Base-by-base conservation (phyloP, 2,797 vertebrate species). In the Crenuchus spilurus region DNA sequence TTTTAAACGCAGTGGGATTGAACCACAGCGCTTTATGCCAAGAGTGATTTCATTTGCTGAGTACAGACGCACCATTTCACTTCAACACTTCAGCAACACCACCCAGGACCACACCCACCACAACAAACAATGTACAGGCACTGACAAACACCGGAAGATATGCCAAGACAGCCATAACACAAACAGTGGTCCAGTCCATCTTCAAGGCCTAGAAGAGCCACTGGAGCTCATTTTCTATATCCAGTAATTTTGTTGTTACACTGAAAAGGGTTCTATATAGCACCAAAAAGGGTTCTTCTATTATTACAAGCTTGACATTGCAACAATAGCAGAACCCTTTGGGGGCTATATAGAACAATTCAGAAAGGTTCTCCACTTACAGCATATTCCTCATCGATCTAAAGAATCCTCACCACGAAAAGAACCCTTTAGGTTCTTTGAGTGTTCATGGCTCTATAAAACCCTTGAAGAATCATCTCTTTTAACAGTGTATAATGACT, bases 11-110 rank as follows among this genome's bases (percentile, higher is more conserved):
- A 24, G 82, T 54, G 70, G 62, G 52, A 75, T 80, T 82, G 78
- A 83, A 84, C 54, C 69, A 9, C 69, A 65, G 55, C 51, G 73
- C 58, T 3, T 42, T 22, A 24, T 26, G 81, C 84, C 83, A 83
- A 79, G 18, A 33, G 74, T 87, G 87, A 90, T 81, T 79, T 88
- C 70, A 85, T 86, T 80, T 57, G 39, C 76, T 75, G 70, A 80
- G 57, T 80, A 77, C 85, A 88, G 82, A 90, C 82, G 81, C 75
- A 87, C 81, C 81, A 73, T 86, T 79, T 88, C 76, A 85, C 84
- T 81, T 84, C 78, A 85, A 72, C 82, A 85, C 84, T 84, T 79
- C 81, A 49, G 70, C 85, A 82, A 72, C 58, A 72, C 58, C 58
- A 69, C 69, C 57, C 41, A 62, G 26, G 49, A 42, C 24, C 30